Evolutionary conservation across 1,140 invertebrate species (phyloP).

Genomic region (Papilio helenus): DNA sequence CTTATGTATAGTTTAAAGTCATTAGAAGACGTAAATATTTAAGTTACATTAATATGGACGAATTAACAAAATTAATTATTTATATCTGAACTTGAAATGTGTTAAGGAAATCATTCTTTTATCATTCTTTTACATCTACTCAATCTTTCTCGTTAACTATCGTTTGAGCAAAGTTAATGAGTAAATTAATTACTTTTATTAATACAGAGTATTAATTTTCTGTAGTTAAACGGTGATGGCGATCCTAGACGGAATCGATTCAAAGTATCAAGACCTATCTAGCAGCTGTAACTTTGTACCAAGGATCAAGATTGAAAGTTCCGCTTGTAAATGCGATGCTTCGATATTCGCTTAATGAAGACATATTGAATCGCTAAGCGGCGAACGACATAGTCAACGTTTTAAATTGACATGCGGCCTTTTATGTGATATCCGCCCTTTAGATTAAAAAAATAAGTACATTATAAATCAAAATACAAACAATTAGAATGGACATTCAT

Average conservation of each 20-base stretch:
- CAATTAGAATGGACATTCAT: slow-evolving; percentile 16
- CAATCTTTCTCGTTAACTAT: background rate
- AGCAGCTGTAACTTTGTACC: slow-evolving; percentile 42
- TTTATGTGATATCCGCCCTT: slow-evolving; percentile 70
- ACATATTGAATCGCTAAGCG: slow-evolving; percentile 80
- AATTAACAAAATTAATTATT: no score
- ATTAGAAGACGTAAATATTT: no score
- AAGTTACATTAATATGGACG: no score
- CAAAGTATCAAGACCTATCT: slow-evolving; percentile 40
- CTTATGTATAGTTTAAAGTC: background rate
- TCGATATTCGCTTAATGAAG: slow-evolving; percentile 80
- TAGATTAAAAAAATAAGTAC: slow-evolving; percentile 40
- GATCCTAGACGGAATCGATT: slow-evolving; percentile 39
- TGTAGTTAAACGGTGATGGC: background rate
- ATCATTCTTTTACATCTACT: no score
- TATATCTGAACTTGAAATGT: no score
- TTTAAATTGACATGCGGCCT: slow-evolving; percentile 78
- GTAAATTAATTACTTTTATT: background rate
- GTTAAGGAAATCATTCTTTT: no score
- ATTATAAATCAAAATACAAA: slow-evolving; percentile 12
- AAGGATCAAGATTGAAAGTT: slow-evolving; percentile 71
- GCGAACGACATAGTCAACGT: slow-evolving; percentile 75
- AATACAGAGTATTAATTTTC: background rate
- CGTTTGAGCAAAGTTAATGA: background rate
- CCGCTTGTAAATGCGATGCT: slow-evolving; percentile 76